Conservation (phyloP, 2,797 vertebrate species). For the Cynodonichthys magdalenae region DNA sequence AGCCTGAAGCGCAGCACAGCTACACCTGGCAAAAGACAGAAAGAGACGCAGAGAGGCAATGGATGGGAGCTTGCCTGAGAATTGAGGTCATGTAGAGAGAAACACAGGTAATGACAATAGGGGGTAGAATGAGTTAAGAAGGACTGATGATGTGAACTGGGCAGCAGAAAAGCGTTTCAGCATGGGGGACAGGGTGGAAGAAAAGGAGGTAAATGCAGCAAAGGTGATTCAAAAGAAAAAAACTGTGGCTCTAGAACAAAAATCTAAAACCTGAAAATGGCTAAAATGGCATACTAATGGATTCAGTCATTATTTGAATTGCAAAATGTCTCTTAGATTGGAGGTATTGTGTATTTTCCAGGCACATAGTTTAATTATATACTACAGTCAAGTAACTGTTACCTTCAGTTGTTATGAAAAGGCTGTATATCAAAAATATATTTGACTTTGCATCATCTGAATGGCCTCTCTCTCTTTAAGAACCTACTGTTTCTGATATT, state of each 20-base stretch:
- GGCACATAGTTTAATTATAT: no score
- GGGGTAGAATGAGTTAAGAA: slow-evolving; percentile 53
- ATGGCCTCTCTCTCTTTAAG: no score
- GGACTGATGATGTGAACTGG: slow-evolving; percentile 51
- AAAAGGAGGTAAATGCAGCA: background rate
- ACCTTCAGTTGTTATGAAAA: no score
- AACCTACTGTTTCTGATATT: no score
- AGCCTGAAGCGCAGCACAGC: slow-evolving; percentile 58
- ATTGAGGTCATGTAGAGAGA: slow-evolving; percentile 75
- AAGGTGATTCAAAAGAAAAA: slow-evolving; percentile 2
- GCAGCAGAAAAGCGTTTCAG: slow-evolving; percentile 30
- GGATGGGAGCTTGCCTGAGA: slow-evolving; percentile 61
- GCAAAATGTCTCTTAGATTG: background rate
- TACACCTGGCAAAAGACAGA: slow-evolving; percentile 66
- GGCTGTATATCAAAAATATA: no score
- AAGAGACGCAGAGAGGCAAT: slow-evolving; percentile 54
- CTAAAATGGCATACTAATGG: background rate
- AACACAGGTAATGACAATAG: slow-evolving; percentile 64
- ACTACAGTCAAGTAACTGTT: no score
- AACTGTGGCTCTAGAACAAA: background rate
- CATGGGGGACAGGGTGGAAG: slow-evolving; percentile 9
- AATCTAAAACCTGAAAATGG: slow-evolving; percentile 4
- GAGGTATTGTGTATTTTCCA: no score
- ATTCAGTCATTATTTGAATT: background rate
- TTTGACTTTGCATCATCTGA: no score